Base-by-base conservation (phyloP, 2,888 invertebrate species). In the Drosophila nr. perissopoda region DNA sequence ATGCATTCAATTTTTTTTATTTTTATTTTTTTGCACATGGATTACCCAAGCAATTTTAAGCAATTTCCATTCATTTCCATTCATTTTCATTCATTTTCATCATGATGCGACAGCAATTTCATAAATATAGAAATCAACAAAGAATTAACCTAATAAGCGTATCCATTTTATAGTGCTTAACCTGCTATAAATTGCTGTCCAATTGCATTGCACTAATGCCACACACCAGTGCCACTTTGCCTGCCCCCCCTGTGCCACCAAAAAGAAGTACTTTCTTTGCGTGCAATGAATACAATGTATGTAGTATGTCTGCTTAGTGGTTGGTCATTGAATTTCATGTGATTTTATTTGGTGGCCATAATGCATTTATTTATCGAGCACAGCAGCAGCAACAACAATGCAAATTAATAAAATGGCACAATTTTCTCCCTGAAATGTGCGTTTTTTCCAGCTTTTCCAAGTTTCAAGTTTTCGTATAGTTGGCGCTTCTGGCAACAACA, bases 381-480 rank as follows among this genome's bases (percentile, higher is more conserved):
- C 60, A 62, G 57, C 57, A 70, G 73, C 72, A 62, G 57, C 57
- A 70, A 70, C 72, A 59, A 34, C 36, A 58, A 25, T 70, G 62
- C 74, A 71, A 79, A 79, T 79, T 74, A 82, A 84, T 82, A 73
- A 83, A 85, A 82, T 77, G 73, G 53, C 76, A 70, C 68, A 82
- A 70, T 80, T 70, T 74, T 68, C 70, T 67, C 66, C 49, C 42
- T 56, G 70, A 70, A 84, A 72, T 71, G 64, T 61, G 76, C 42
- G n/a, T 21, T 5, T 34, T 40, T 21, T 2, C 34, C 34, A 27
- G n/a, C n/a, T 67, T 38, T 65, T 18, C 4, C 25, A 16, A 18
- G 66, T n/a, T 36, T 4, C 21, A 13, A 16, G 65, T 18, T 38
- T 5, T 18, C 46, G 46, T 31, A 38, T 48, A 52, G 51, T 52